phyloP scores from a whole-genome alignment of 2,797 vertebrate species.

The Babyrousa celebensis region DNA sequence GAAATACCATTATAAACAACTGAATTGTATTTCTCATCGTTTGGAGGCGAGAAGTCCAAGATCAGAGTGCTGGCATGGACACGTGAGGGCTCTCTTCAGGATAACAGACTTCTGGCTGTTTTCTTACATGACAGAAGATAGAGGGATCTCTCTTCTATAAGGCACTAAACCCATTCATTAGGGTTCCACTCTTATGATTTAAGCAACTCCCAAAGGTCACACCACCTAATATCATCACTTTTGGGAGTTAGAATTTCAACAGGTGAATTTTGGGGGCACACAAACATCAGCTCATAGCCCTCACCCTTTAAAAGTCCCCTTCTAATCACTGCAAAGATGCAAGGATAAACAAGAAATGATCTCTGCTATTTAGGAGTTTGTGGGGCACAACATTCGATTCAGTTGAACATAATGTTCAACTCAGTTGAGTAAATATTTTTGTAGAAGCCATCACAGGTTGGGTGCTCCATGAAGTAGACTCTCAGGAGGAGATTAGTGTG shows the following conservation, averaged over 20 bases:
- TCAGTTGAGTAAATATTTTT: not conserved
- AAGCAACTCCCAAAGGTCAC: not conserved
- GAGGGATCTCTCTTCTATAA: not conserved
- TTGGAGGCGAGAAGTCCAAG: not conserved
- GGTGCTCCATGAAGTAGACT: not conserved
- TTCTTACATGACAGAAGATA: not conserved
- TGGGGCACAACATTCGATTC: not conserved
- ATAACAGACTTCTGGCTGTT: not conserved
- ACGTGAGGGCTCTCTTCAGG: not conserved
- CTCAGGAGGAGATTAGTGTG: not conserved
- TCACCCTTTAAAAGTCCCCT: not conserved
- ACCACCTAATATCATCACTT: not conserved
- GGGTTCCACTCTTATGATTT: not conserved
- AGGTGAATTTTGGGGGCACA: not conserved
- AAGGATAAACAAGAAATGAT: not conserved
- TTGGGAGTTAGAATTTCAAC: not conserved
- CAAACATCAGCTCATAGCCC: not conserved
- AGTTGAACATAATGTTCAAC: not conserved
- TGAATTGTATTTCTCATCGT: not conserved
- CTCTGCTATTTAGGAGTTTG: conserved; percentile 2
- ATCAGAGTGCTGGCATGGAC: not conserved
- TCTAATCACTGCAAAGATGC: not conserved
- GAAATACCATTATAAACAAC: not conserved
- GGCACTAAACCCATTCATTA: not conserved
- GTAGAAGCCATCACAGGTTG: not conserved